Conservation (phyloP, 2,888 invertebrate genomes). For the Shargacucullia verbasci region DNA sequence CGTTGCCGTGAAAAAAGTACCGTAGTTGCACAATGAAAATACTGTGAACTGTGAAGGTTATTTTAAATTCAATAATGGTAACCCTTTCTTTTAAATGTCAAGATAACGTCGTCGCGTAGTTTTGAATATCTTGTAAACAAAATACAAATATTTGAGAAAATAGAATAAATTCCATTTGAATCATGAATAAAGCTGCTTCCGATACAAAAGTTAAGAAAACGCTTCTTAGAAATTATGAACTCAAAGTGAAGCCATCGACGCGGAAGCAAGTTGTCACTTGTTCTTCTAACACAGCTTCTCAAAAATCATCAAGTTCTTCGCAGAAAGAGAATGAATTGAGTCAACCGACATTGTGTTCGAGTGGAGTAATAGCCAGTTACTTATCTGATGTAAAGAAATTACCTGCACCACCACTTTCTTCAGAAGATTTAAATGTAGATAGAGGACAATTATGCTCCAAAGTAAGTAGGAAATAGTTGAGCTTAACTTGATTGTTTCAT, state of each 20-base stretch:
- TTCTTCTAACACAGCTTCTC: slow-evolving; percentile 49
- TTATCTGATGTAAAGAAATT: slow-evolving; percentile 70
- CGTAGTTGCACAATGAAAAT: no score
- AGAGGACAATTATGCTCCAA: slow-evolving; percentile 67
- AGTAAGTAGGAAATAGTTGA: slow-evolving; percentile 60
- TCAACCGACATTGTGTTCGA: slow-evolving; percentile 79
- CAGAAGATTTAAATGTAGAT: slow-evolving; percentile 68
- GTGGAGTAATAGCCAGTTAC: slow-evolving; percentile 77
- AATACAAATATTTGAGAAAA: slow-evolving; percentile 4
- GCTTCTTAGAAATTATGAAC: slow-evolving; percentile 76
- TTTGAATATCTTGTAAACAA: slow-evolving; percentile 54
- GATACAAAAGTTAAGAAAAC: slow-evolving; percentile 83
- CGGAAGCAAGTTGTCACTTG: slow-evolving; percentile 64
- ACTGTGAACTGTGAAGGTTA: no score
- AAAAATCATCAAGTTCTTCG: slow-evolving; percentile 44
- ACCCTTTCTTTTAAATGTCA: no score
- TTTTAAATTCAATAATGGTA: no score
- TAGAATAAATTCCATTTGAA: slow-evolving; percentile 16
- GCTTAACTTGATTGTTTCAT: not conserved
- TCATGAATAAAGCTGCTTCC: slow-evolving; percentile 71
- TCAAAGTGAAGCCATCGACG: slow-evolving; percentile 61
- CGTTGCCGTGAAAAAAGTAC: no score
- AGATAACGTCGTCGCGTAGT: slow-evolving; percentile 15
- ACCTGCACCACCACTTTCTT: slow-evolving; percentile 56
- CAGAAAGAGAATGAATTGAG: slow-evolving; percentile 67